A percentile compares a stretch with the other conserved stretches of the same genome.
Evolutionary conservation across 1,140 invertebrate genomes (phyloP).

Genomic region (Pseudomyrmex cubaensis): DNA sequence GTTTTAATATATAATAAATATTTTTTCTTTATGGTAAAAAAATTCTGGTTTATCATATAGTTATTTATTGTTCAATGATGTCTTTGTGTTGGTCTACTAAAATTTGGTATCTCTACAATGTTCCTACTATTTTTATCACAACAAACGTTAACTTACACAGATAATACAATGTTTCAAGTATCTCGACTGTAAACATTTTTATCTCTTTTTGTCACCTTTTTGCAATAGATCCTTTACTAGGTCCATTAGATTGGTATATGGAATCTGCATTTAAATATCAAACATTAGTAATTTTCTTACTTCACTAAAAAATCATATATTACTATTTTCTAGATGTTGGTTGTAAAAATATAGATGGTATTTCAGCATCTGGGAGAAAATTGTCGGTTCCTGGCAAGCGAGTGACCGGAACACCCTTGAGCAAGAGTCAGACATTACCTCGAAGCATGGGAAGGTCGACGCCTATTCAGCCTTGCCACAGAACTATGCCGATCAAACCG

Average conservation of each 20-base stretch:
- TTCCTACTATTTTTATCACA: constrained; percentile 6
- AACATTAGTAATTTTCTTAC: not conserved
- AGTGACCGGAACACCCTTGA: constrained; percentile 87
- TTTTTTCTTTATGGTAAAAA: not conserved
- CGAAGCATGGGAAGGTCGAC: constrained; percentile 92
- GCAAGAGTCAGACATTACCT: constrained; percentile 93
- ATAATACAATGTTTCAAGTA: constrained; percentile 5
- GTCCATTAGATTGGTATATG: constrained; percentile 41
- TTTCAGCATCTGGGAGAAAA: constrained; percentile 89
- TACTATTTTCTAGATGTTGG: not conserved
- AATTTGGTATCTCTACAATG: not conserved
- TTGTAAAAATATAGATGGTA: constrained; percentile 5
- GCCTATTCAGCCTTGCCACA: constrained; percentile 84
- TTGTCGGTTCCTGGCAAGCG: constrained; percentile 90
- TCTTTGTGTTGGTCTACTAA: too few species aligned
- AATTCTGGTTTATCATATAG: too few species aligned
- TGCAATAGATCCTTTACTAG: constrained; percentile 39
- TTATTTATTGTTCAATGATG: too few species aligned
- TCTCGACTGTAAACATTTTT: constrained; percentile 35
- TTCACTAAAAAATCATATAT: not conserved
- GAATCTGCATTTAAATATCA: constrained; percentile 31
- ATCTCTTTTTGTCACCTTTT: constrained; percentile 42
- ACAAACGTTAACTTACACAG: not conserved
- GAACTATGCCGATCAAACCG: constrained; percentile 88
- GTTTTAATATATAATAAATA: not conserved